A percentile compares a stretch with the other conserved stretches of the same genome.
Evolutionary conservation across 2,888 invertebrate genomes (phyloP).

Genomic region (Luffia ferchaultella): DNA sequence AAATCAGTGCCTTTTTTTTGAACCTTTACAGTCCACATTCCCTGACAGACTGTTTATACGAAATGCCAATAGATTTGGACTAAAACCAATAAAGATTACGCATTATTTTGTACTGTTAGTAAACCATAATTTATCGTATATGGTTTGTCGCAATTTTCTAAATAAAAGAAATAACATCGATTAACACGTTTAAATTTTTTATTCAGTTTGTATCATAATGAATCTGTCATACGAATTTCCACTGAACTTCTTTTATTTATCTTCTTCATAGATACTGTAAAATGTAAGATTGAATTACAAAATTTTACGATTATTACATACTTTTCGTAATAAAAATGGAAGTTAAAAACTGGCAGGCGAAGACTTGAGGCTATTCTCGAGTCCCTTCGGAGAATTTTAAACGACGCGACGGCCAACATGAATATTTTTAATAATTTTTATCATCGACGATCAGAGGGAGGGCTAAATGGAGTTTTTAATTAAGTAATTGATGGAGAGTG

Average conservation of each 20-base stretch:
- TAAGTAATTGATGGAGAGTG: conserved; percentile 9
- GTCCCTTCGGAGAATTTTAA: neutral
- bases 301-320: neutral
- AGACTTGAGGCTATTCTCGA: neutral
- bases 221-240: neutral
- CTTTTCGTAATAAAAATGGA: conserved; percentile 15
- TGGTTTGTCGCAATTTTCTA: neutral
- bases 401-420: neutral
- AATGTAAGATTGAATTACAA: conserved; percentile 8
- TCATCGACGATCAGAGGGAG: neutral
- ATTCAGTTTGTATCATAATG: neutral
- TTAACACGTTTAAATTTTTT: neutral
- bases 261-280: too few relatives aligned
- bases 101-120: too few relatives aligned
- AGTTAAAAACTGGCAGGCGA: conserved; percentile 3
- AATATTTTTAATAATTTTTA: neutral
- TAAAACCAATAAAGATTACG: too few relatives aligned
- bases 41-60: too few relatives aligned
- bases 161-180: conserved; percentile 1
- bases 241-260: neutral
- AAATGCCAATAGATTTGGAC: too few relatives aligned
- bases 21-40: too few relatives aligned
- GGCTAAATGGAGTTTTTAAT: conserved; percentile 7
- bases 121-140: too few relatives aligned
- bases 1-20: too few relatives aligned